Conservation (phyloP, 2,888 invertebrate species). For the Euproctis similis region DNA sequence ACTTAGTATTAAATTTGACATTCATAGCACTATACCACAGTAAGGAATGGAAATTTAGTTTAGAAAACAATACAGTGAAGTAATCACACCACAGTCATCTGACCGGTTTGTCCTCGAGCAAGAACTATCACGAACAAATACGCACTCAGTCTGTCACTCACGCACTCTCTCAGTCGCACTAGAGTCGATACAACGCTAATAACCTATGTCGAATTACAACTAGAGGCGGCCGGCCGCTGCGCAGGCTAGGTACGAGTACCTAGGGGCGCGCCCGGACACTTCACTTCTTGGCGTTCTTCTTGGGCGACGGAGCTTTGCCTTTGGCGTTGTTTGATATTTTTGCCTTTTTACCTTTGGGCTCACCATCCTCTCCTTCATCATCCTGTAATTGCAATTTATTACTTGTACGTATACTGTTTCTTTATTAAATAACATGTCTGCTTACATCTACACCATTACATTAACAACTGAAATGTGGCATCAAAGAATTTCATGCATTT, state of each 20-base stretch:
- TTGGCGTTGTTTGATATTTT: constrained; percentile 83
- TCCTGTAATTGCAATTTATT: constrained; percentile 50
- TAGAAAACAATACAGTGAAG: constrained; percentile 50
- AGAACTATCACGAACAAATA: constrained; percentile 32
- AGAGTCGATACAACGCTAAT: constrained; percentile 59
- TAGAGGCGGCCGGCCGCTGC: constrained; percentile 27
- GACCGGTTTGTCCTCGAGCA: constrained; percentile 39
- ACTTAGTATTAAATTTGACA: constrained; percentile 59
- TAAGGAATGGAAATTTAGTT: constrained; percentile 68
- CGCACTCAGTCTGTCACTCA: constrained; percentile 32
- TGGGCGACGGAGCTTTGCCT: constrained; percentile 81
- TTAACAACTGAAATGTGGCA: no score
- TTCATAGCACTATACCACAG: constrained; percentile 70
- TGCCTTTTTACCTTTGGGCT: constrained; percentile 87
- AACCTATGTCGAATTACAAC: constrained; percentile 57
- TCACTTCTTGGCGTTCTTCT: constrained; percentile 80
- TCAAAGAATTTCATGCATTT: no score
- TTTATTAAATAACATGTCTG: no score
- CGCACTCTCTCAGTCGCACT: constrained; percentile 39
- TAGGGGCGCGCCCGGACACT: constrained; percentile 25
- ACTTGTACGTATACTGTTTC: no score
- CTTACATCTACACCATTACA: no score
- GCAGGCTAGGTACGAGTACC: constrained; percentile 15
- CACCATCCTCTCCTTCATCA: constrained; percentile 84
- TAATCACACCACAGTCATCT: constrained; percentile 47